Percentiles rank a stretch among this genome's conserved stretches.
Evolutionary conservation across 2,888 invertebrate genomes (phyloP).

Genomic region (Choristoneura rosaceana): DNA sequence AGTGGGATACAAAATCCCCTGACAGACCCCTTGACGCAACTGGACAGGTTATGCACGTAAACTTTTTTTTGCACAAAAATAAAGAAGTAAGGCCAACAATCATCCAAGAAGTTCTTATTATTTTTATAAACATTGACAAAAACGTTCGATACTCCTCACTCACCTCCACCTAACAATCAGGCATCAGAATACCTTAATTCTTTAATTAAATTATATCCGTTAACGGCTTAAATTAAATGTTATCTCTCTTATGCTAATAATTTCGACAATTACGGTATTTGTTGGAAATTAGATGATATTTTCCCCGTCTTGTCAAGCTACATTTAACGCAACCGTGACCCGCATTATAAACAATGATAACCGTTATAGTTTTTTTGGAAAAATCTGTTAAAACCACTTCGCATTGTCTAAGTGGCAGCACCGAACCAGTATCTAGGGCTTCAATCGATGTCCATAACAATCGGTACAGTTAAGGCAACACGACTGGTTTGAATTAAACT

Average conservation of each 20-base stretch:
- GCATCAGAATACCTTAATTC: background rate
- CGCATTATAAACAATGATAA: background rate
- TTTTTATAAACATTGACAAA: no score
- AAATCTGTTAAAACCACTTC: constrained; percentile 17
- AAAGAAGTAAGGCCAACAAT: no score
- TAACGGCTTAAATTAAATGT: background rate
- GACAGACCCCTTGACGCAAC: no score
- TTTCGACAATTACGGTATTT: background rate
- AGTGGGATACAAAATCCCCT: no score
- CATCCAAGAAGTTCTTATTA: no score
- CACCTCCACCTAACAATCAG: background rate
- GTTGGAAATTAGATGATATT: background rate
- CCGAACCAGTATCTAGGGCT: constrained; percentile 49
- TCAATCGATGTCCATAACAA: constrained; percentile 52
- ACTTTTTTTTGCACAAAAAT: no score
- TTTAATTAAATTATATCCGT: constrained; percentile 4
- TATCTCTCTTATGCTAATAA: background rate
- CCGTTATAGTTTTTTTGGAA: constrained; percentile 10
- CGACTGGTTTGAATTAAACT: constrained; percentile 64
- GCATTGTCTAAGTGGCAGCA: constrained; percentile 44
- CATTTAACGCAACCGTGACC: background rate
- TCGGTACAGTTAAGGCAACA: constrained; percentile 66
- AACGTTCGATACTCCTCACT: background rate
- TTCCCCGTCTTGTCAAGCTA: background rate
- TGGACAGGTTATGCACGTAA: no score